Conservation (phyloP, 1,140 invertebrate species). For the Drosophila nigrodunni region DNA sequence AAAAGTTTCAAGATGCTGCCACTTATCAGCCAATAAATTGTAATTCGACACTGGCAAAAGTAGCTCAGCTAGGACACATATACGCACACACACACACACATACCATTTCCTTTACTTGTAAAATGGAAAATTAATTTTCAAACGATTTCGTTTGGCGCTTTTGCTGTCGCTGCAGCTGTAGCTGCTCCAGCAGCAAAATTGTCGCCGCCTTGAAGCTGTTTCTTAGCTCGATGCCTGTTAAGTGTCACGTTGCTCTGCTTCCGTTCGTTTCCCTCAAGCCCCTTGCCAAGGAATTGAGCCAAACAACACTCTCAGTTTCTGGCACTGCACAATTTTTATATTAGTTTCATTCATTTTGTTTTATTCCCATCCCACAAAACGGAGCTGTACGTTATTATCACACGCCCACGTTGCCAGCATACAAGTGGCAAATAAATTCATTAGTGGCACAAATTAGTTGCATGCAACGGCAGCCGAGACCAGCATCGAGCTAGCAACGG, state of each 20-base stretch:
- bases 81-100: conserved; percentile 13
- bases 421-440: conserved; percentile 83
- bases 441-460: conserved; percentile 83
- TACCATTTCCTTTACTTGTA: conserved; percentile 59
- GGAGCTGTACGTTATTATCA: conserved; percentile 46
- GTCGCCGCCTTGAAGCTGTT: conserved; percentile 65
- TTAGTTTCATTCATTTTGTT: conserved; percentile 77
- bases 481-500: conserved; percentile 21
- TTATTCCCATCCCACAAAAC: conserved; percentile 32
- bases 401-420: conserved; percentile 77
- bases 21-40: conserved; percentile 83
- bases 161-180: conserved; percentile 29
- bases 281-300: neutral
- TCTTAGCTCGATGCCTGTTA: conserved; percentile 50
- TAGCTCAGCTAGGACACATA: conserved; percentile 19
- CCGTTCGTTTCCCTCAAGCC: neutral
- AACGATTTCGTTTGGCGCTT: conserved; percentile 69
- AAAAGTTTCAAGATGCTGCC: conserved; percentile 62
- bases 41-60: conserved; percentile 71
- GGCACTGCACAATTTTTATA: conserved; percentile 50
- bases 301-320: conserved; percentile 7
- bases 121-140: conserved; percentile 84
- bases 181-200: conserved; percentile 33
- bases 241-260: conserved; percentile 40
- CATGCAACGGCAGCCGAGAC: conserved; percentile 54